A percentile compares a stretch with the other conserved stretches of the same genome.
phyloP scores from a whole-genome alignment of 1,140 invertebrate species.

The Liolophura sinensis region DNA sequence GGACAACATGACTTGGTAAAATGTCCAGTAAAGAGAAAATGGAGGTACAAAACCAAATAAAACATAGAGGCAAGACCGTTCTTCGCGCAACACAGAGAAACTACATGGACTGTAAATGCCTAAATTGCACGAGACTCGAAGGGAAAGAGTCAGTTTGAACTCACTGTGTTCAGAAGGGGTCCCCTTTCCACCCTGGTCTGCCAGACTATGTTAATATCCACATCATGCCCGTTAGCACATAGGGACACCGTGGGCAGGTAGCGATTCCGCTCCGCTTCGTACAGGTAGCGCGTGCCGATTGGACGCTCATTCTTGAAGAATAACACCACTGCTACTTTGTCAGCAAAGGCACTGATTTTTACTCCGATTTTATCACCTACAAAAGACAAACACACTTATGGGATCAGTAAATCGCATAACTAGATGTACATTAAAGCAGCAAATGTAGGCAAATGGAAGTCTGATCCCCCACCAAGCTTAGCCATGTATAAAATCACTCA shows the following conservation, averaged over 20 bases:
- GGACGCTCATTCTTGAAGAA: constrained; percentile 40
- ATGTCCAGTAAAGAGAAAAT: too few species aligned
- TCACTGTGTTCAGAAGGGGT: constrained; percentile 38
- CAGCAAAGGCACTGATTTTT: constrained; percentile 42
- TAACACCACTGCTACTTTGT: constrained; percentile 35
- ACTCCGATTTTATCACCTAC: constrained; percentile 50
- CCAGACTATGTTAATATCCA: constrained; percentile 48
- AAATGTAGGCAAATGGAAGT: background rate
- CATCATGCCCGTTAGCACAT: constrained; percentile 48
- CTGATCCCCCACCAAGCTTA: too few species aligned
- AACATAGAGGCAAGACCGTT: background rate
- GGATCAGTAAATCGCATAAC: background rate
- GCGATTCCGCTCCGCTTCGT: constrained; percentile 22
- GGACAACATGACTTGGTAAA: too few species aligned
- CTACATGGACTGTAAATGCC: too few species aligned
- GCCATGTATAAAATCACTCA: too few species aligned
- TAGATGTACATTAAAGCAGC: background rate
- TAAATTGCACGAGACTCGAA: background rate
- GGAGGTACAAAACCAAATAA: too few species aligned
- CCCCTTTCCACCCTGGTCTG: constrained; percentile 39
- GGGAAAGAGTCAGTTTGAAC: constrained; percentile 1
- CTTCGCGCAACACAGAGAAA: background rate
- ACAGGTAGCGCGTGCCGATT: constrained; percentile 43
- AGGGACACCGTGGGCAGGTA: constrained; percentile 49
- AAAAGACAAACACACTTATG: constrained; percentile 3